Evolutionary conservation across 1,140 invertebrate species (phyloP), one percentile per base, ranked within the genome.

Genomic region (Notospermus geniculatus): DNA sequence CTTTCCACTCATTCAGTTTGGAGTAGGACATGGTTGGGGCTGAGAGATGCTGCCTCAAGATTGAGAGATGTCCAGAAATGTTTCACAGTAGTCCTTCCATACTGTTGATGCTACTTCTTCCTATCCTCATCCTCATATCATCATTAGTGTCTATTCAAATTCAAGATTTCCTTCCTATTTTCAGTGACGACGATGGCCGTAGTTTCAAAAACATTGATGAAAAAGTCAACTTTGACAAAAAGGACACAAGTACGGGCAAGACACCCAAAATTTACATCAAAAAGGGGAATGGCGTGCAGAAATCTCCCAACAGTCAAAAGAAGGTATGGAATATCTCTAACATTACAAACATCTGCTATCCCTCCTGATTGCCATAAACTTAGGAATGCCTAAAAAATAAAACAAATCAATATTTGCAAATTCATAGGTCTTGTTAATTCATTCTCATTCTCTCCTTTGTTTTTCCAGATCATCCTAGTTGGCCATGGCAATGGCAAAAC

Each of bases 211-310:
- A 70, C 19, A 67, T 67, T 32, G 65, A 52, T 23, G 22, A 59
- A 22, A 22, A 25, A 9, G 59, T 72, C 23, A 29, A 68, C 2
- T 62, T 50, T 19, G n/a, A 50, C 46, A 50, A 50, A 23, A 19
- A n/a, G n/a, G 39, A 43, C n/a, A n/a, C n/a, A n/a, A n/a, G n/a
- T n/a, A n/a, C n/a, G n/a, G n/a, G n/a, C n/a, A n/a, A n/a, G n/a
- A n/a, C n/a, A n/a, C 13, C 25, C 43, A 1, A 63, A 15, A 46
- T 54, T 1, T 57, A 60, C 1, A 72, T 75, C 50, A 65, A 64
- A 22, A 69, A 69, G 57, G 54, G 57, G 36, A 66, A 71, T 64
- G 73, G 73, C 0, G 56, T 75, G 23, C 70, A 72, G 57, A 68
- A 71, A 54, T 66, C 73, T 61, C 69, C 70, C 5, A 61, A 70